Evolutionary conservation across 1,140 invertebrate species (phyloP).

Genomic region (Drosophila nigromelanica): DNA sequence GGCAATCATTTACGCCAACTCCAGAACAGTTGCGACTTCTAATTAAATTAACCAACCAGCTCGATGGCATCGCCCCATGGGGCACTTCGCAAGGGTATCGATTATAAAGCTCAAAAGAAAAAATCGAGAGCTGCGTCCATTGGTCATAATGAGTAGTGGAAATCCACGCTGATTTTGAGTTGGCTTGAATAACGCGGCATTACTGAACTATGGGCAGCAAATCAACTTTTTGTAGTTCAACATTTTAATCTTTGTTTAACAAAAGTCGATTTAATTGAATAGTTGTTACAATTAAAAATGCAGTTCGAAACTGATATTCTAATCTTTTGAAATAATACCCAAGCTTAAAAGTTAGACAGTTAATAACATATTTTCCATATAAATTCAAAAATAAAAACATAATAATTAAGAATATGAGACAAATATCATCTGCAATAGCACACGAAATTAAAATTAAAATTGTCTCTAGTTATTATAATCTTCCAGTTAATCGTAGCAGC

Average conservation of each 20-base stretch:
- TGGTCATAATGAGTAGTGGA: slow-evolving; percentile 56
- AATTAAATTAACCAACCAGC: slow-evolving; percentile 70
- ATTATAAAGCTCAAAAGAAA: neutral
- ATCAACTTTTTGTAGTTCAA: neutral
- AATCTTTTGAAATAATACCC: no score
- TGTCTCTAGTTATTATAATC: no score
- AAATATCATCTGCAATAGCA: no score
- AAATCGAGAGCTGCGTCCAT: neutral
- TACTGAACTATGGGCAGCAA: neutral
- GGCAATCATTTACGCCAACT: slow-evolving; percentile 73
- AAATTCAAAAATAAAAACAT: no score
- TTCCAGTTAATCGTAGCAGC: no score
- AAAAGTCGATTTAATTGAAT: no score
- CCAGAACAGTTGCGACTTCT: slow-evolving; percentile 59
- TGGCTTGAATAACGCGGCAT: slow-evolving; percentile 4
- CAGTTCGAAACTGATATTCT: no score
- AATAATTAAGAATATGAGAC: no score
- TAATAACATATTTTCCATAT: no score
- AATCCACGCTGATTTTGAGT: slow-evolving; percentile 43
- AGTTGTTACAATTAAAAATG: no score
- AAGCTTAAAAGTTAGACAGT: no score
- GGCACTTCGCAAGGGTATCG: slow-evolving; percentile 19
- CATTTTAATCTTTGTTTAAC: neutral
- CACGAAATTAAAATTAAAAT: no score
- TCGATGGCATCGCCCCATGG: slow-evolving; percentile 8